Evolutionary conservation across 2,113 vertebrate species (phyloP), one percentile per base, ranked within the genome.

Genomic region (Pachyramphus minor): DNA sequence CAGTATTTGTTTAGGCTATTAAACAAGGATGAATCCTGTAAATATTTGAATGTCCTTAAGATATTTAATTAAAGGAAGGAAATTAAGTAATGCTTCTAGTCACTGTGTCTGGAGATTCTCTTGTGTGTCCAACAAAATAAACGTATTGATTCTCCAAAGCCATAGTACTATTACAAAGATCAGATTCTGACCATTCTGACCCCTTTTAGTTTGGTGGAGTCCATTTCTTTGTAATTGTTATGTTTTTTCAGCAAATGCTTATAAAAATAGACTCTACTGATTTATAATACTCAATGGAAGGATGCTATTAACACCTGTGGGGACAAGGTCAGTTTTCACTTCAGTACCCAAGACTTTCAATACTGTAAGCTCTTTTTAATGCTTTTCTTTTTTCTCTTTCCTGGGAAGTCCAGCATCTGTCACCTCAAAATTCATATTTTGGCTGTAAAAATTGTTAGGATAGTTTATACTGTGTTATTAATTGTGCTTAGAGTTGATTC

Each of bases 111-210:
- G 84, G 37, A 60, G 15, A 45, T 84, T 95, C 92, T 14, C 7
- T 97, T 96, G 90, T 37, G 86, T 4, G 7, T 85, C 89, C 24
- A 82, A 89, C 27, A 25, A 97, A 97, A 95, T 96, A 93, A 96
- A 97, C 96, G 47, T 94, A 96, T 95, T 96, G 97, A 97, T 97
- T 94, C 19, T 81, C 20, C n/a, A 41, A 92, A 96, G 30, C 28
- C 7, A 16, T 33, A 33, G 33, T 47, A 89, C 25, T 71, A 12
- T 66, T 60, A 76, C 35, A 96, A 95, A 96, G 41, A 63, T 83
- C 62, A 97, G 31, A 75, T 75, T 66, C 21, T 84, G 60, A 91
- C 52, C 44, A 75, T 79, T 66, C 21, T 84, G 68, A 92, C 55
- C 33, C 30, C 33, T 63, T 87, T 73, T 41, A 62, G 7, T 90